Base-by-base conservation (phyloP, 2,888 invertebrate genomes). In the Ferrisia virgata region DNA sequence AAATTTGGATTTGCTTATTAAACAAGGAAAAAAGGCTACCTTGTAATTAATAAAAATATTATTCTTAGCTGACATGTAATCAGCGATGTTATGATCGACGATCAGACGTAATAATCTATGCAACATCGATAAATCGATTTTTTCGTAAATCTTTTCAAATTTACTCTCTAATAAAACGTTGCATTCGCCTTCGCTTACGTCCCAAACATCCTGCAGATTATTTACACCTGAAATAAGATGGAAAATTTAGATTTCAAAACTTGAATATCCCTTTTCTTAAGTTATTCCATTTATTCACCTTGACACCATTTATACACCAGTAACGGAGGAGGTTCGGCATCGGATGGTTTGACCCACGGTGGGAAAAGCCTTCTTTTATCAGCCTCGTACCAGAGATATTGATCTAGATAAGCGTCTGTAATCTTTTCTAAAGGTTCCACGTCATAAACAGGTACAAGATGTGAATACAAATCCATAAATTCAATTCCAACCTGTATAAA, bases 41-140 rank as follows among this genome's bases (percentile, higher is more conserved):
- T 99, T 99, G 90, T 99, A 99, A 90, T 99, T 99, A 86, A 99
- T 99, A 84, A 98, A 96, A n/a, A 99, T 98, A 90, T 99, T 99
- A 90, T 99, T 99, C 90, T 99, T 99, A 1, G 99, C 98, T 0
- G 99, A 99, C 98, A 99, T 99, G 90, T 99, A 99, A 92, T 99
- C 99, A 87, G 99, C 99, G 88, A 99, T 99, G 89, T 99, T 99
- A 90, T 99, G 99, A 90, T 99, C 99, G 64, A 99, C 99, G 87
- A 99, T 99, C 84, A 99, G 90, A 87, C 99, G 93, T 82, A 99
- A 90, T 87, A 99, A 90, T 89, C 99, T 93, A 90, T 99, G 99
- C 43, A 99, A 92, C 31, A 99, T 90, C 0, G 99, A 99, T 89
- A 99, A 91, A 92, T 99, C 99, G 87, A 99, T 99, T 90, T 99